Conservation (phyloP, 2,888 invertebrate species). For the Drosophila rubida region DNA sequence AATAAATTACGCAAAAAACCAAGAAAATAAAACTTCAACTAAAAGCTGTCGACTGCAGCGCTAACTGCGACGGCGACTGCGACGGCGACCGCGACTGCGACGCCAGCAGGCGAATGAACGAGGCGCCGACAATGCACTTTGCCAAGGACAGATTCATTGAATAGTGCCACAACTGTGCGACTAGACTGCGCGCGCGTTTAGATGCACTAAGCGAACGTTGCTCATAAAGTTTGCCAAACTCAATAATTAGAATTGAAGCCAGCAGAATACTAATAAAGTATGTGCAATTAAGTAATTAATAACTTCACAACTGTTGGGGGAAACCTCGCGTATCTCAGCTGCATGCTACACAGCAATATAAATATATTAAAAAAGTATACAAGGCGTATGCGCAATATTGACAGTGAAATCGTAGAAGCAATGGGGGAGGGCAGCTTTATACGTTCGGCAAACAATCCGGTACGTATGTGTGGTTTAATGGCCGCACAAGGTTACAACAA, state of each 20-base stretch:
- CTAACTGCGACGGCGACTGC: slow-evolving; percentile 11
- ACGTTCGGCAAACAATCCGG: slow-evolving; percentile 35
- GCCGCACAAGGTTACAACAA: slow-evolving; percentile 70
- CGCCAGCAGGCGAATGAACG: slow-evolving; percentile 72
- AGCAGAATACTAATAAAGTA: no score
- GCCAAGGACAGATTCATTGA: slow-evolving; percentile 84
- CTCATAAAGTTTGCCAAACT: background rate
- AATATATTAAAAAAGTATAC: slow-evolving; percentile 50
- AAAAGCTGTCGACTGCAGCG: slow-evolving; percentile 34
- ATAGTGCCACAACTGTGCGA: slow-evolving; percentile 64
- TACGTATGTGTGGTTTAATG: slow-evolving; percentile 68
- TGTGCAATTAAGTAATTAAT: no score
- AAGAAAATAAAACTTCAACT: slow-evolving; percentile 39
- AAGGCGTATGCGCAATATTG: slow-evolving; percentile 73
- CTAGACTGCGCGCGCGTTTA: slow-evolving; percentile 3
- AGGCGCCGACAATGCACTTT: slow-evolving; percentile 83
- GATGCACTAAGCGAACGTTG: slow-evolving; percentile 36
- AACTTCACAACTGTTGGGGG: no score
- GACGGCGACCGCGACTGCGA: slow-evolving; percentile 9
- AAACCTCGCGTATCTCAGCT: slow-evolving; percentile 19
- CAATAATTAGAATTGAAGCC: no score
- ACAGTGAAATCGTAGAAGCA: slow-evolving; percentile 75
- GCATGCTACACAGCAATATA: slow-evolving; percentile 55
- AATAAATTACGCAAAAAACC: slow-evolving; percentile 70
- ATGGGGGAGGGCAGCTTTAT: slow-evolving; percentile 29